These are phyloP conservation scores for Eledona agricola DNA, from an alignment of 2,888 invertebrate genomes.

Conservation along the genomic window DNA sequence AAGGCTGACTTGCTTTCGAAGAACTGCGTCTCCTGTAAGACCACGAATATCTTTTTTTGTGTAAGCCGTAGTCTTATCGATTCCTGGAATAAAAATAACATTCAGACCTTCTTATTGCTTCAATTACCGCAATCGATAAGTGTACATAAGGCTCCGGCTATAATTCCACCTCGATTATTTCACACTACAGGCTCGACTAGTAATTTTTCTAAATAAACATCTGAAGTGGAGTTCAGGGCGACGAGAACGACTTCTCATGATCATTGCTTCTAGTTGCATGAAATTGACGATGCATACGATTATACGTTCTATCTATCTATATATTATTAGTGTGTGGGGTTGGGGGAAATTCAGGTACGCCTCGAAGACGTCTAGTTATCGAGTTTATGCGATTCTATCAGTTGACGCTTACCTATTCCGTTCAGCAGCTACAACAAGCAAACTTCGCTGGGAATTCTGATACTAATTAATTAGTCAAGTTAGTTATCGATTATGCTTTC, in stretches of 20 bases:
- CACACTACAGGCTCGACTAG: too few species aligned
- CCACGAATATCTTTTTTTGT: constrained; percentile 79
- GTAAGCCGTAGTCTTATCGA: constrained; percentile 80
- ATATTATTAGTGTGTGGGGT: constrained; percentile 30
- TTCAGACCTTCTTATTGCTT: too few species aligned
- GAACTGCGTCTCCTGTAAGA: constrained; percentile 75
- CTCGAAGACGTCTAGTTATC: constrained; percentile 34
- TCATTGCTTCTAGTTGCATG: too few species aligned
- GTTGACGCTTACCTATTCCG: constrained; percentile 33
- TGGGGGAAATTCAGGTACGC: constrained; percentile 27
- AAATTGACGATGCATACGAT: too few species aligned
- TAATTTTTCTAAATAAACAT: too few species aligned
- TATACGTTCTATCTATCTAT: too few species aligned
- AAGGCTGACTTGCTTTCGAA: constrained; percentile 77
- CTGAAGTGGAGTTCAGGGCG: too few species aligned
- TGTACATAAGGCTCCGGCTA: too few species aligned
- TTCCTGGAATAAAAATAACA: constrained; percentile 68
- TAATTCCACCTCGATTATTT: too few species aligned
- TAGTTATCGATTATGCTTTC: constrained; percentile 26
- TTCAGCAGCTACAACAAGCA: constrained; percentile 22
- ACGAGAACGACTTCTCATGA: too few species aligned
- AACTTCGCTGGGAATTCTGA: constrained; percentile 40
- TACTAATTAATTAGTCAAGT: constrained; percentile 47
- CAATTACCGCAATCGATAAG: too few species aligned
- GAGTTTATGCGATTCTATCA: constrained; percentile 32